Base-by-base conservation (phyloP, 2,888 invertebrate species). In the Therioaphis trifolii region DNA sequence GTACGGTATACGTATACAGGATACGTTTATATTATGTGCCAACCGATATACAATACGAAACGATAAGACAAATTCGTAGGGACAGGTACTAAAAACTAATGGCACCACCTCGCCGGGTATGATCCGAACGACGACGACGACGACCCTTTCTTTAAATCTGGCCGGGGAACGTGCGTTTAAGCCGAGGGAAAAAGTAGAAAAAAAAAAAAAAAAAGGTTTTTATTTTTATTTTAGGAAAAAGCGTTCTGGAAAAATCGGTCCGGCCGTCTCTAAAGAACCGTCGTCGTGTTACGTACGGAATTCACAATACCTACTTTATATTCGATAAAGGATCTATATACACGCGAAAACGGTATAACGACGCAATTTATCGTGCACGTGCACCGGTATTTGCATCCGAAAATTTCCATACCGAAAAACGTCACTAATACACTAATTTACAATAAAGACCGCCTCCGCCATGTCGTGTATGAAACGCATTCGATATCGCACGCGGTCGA, bases 221-320 rank as follows among this genome's bases (percentile, higher is more conserved):
- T 18, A 46, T 46, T 14, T 9, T 14, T 46, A 2, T 2, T 52
- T 18, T 52, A 14, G 15, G 18, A 49, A 49, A n/a, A 52, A 52
- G 52, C 14, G 12, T 52, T 52, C n/a, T 52, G n/a, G 52, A 63
- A 76, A 46, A 63, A 63, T 63, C 61, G 46, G 61, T 63, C 77
- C 77, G 55, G 66, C 66, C 49, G 27, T 63, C 21, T 35, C 2
- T 27, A 4, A 27, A 27, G n/a, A 63, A 46, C n/a, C n/a, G n/a
- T n/a, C n/a, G 46, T 76, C 77, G 52, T 35, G 52, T n/a, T 69
- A 46, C 18, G 52, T 61, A 9, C 29, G 24, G 24, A 78, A 40
- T 68, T 55, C 27, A 40, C 52, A 78, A 78, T 78, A 68, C 68
- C 68, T 68, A 78, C 52, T 78, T 68, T 78, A 78, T 52, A 78